Evolutionary conservation across 2,888 invertebrate species (phyloP), one percentile per base, ranked within the genome.

Genomic region (Drosophila fungiperda): DNA sequence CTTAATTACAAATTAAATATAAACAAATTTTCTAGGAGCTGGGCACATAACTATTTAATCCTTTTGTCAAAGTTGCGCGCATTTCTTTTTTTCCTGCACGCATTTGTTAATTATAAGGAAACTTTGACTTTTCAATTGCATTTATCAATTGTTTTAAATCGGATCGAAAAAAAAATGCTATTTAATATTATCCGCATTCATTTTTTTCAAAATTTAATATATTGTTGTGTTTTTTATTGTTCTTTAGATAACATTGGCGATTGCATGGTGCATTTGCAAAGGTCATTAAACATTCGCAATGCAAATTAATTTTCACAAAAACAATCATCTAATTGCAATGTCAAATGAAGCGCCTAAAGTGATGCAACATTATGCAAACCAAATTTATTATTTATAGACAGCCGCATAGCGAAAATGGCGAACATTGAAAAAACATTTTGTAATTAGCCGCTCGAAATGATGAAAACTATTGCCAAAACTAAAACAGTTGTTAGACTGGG

Each of bases 331-430:
- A 63, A 73, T 64, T 66, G 42, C 58, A 60, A 26, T 54, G 65
- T 54, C 66, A 79, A 75, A 70, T 77, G 77, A 63, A 77, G 73
- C 75, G 77, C 75, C 73, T 69, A 73, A 75, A 77, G 72, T 64
- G 68, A 69, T 68, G 73, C 68, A 68, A 76, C 60, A 70, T 70
- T 73, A 75, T 64, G 49, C 68, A 57, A 72, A 53, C 36, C 62
- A 74, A 74, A 87, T 88, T 84, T 87, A 73, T 84, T 87, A 88
- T 84, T 86, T 78, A 86, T 86, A 71, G 84, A 63, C 75, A 64
- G 57, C 69, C 55, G 60, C 69, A 67, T 55, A 35, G 60, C 62
- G 50, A 42, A 49, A 58, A 67, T 52, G 54, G 54, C 35, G 59
- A 48, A 15, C 45, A 69, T 73, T 74, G 48, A 17, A 57, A 83